Evolutionary conservation across 2,888 invertebrate species (phyloP), one percentile per base, ranked within the genome.

Genomic region (Bellardia bayeri): DNA sequence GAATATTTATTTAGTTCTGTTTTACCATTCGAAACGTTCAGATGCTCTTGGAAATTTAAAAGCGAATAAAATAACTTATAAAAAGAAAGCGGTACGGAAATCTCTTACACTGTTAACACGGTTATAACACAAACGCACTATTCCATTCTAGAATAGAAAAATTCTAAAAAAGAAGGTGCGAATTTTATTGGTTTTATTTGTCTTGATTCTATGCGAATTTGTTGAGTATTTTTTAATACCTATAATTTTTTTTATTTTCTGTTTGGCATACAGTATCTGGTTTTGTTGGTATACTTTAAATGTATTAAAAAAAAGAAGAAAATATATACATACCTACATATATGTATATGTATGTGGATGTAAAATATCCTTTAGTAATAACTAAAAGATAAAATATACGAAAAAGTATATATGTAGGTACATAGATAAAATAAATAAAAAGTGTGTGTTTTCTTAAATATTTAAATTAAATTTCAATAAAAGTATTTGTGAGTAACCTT

Each of bases 1-100:
- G 71, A 56, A 56, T 63, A 9, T 79, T 71, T 33, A 72, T 76
- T 84, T 74, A 87, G 87, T 87, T 69, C 69, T 33, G 63, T 74
- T 82, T 79, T 79, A 82, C 40, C 82, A 56, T 69, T 87, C 79
- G 64, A 63, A 82, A 64, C 61, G 82, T 78, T 64, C 64, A 78
- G 72, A 54, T 76, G 75, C 16, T 71, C 40, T 71, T n/a, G 13
- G 30, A 54, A 71, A 54, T 16, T 37, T 51, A 37, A 16, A 37
- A 5, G 37, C 13, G 7, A n/a, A 11, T 8, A 69, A 54, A n/a
- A 54, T 71, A 23, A 6, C 3, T 16, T 6, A 2, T 2, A 6
- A 56, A 71, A 54, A 14, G 13, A 1, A 45, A 61, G 8, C 40
- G 54, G 11, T 30, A 16, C 76, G 71, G 45, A 78, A 63, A 56